phyloP scores from a whole-genome alignment of 2,113 vertebrate genomes.

The Hippocampus guttulatus region DNA sequence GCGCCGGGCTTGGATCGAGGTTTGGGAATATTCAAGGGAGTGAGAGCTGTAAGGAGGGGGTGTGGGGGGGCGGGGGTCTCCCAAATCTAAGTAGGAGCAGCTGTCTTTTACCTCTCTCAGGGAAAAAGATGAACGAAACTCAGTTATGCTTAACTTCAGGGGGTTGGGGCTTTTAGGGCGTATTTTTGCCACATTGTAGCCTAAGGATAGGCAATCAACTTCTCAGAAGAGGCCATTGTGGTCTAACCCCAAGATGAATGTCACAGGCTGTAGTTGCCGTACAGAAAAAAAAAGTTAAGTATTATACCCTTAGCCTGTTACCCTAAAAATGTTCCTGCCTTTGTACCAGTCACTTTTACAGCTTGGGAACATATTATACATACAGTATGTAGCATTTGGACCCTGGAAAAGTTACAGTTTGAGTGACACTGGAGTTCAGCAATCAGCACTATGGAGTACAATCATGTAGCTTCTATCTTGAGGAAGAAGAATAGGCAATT shows the following conservation, averaged over 20 bases:
- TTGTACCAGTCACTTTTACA: background rate
- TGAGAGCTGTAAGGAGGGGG: background rate
- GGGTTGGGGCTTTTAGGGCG: background rate
- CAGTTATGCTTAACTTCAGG: conserved; percentile 2
- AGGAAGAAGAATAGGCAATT: too few relatives aligned
- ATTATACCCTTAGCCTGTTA: background rate
- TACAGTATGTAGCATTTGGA: background rate
- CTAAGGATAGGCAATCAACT: background rate
- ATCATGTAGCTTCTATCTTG: background rate
- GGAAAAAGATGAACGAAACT: conserved; percentile 37
- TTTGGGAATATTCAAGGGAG: background rate
- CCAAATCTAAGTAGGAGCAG: conserved; percentile 44
- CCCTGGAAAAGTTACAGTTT: background rate
- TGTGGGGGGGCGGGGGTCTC: conserved; percentile 22
- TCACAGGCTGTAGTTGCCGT: background rate
- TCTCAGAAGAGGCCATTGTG: conserved; percentile 7
- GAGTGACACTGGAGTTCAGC: background rate
- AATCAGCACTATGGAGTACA: background rate
- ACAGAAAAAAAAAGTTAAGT: background rate
- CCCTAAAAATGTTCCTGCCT: background rate
- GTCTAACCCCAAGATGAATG: background rate
- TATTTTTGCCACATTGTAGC: background rate
- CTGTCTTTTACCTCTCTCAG: conserved; percentile 39
- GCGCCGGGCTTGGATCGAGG: conserved; percentile 18
- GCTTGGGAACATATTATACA: background rate